phyloP scores from a whole-genome alignment of 2,888 invertebrate genomes.

The Drosophila mercatorum region DNA sequence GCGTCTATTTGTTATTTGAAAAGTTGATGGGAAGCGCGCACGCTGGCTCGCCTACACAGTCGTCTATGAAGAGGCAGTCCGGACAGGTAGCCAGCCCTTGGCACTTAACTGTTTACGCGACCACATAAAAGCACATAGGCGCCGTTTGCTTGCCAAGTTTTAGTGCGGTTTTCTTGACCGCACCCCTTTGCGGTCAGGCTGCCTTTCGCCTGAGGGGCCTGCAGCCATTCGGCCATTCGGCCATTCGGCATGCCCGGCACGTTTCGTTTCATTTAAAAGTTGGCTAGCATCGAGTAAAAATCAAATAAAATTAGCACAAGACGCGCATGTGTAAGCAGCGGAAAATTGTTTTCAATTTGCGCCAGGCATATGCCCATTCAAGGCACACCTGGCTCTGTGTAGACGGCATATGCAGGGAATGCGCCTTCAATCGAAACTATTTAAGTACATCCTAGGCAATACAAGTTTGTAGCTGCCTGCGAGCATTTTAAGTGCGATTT shows the following conservation, averaged over 20 bases:
- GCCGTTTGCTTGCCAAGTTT: constrained; percentile 40
- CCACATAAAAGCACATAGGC: constrained; percentile 51
- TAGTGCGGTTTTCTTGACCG: constrained; percentile 41
- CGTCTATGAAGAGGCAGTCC: no score
- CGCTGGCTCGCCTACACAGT: background rate
- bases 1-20: constrained; percentile 58
- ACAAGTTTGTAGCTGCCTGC: constrained; percentile 16
- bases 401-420: background rate
- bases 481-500: constrained; percentile 32
- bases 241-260: constrained; percentile 57
- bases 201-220: no score
- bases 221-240: background rate
- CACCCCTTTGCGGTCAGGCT: constrained; percentile 42
- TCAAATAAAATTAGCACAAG: constrained; percentile 70
- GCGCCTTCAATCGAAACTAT: constrained; percentile 25
- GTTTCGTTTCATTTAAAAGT: constrained; percentile 71
- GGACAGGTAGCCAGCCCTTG: constrained; percentile 32
- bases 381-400: background rate
- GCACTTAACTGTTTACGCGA: constrained; percentile 31
- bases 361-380: constrained; percentile 26
- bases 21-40: constrained; percentile 22
- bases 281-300: constrained; percentile 54
- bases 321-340: constrained; percentile 49
- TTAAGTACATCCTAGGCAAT: constrained; percentile 3
- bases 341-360: constrained; percentile 68